Conservation (phyloP, 2,888 invertebrate species). For the Horisme vitalbata region DNA sequence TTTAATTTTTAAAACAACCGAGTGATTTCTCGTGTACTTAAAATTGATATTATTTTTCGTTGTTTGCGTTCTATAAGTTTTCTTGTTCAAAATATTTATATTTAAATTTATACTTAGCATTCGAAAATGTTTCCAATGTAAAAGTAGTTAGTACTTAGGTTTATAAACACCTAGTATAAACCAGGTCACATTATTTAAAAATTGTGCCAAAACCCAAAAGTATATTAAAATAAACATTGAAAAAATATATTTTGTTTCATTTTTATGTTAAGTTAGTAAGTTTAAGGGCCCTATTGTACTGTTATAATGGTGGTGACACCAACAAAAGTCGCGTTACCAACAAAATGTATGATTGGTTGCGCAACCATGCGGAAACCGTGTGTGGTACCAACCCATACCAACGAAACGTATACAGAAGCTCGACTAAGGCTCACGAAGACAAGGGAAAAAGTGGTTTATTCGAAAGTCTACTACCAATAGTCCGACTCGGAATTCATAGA, state of each 20-base stretch:
- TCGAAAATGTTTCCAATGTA: conserved; percentile 61
- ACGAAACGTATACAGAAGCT: no score
- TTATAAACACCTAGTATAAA: conserved; percentile 75
- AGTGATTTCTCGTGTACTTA: conserved; percentile 41
- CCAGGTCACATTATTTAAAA: conserved; percentile 80
- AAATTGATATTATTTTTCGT: conserved; percentile 38
- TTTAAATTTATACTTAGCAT: conserved; percentile 50
- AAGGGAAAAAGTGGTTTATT: no score
- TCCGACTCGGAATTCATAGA: no score
- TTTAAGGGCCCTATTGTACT: no score
- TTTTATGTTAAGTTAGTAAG: background rate
- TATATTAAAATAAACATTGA: conserved; percentile 77
- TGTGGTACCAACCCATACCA: no score
- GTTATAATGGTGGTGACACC: no score
- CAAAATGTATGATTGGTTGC: no score
- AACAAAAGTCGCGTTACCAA: no score
- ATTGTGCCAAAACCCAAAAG: conserved; percentile 83
- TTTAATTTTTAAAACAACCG: conserved; percentile 27
- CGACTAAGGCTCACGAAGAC: no score
- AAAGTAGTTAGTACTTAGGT: conserved; percentile 75
- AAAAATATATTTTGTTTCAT: conserved; percentile 51
- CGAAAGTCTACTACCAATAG: no score
- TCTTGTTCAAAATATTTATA: conserved; percentile 38
- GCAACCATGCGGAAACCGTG: no score
- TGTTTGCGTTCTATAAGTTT: conserved; percentile 42